Percentiles rank a stretch among this genome's conserved stretches.
Evolutionary conservation across 2,113 vertebrate species (phyloP).

Genomic region (Vicugna pacos): DNA sequence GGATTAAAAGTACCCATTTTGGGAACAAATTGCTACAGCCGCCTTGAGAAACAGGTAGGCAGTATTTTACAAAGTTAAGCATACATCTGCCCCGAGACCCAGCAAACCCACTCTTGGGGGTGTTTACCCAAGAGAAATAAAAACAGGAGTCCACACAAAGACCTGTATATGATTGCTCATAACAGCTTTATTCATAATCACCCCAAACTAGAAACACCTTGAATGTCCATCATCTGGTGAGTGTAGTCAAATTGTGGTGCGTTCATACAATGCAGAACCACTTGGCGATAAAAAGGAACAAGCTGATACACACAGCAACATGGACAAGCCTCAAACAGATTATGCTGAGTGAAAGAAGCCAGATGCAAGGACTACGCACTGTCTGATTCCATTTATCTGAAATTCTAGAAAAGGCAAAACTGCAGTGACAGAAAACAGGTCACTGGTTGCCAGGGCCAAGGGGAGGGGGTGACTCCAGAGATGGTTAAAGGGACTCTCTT

Average conservation of each 20-base stretch:
- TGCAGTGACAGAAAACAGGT: background rate
- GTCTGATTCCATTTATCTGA: background rate
- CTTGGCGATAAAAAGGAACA: background rate
- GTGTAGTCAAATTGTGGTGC: background rate
- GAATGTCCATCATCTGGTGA: background rate
- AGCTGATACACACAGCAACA: accelerated
- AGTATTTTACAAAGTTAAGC: background rate
- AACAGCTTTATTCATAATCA: background rate
- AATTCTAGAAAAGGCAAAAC: constrained; percentile 41
- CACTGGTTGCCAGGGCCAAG: background rate
- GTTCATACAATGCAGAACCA: accelerated
- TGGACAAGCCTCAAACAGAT: background rate
- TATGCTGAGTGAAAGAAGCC: background rate
- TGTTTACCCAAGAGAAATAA: background rate
- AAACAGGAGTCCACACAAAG: background rate
- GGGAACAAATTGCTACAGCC: background rate
- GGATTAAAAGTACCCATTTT: background rate
- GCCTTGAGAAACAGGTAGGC: background rate
- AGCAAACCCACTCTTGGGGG: background rate
- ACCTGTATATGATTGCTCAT: background rate
- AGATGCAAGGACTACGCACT: background rate
- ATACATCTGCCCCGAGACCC: accelerated
- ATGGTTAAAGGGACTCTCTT: background rate
- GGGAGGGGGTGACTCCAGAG: background rate
- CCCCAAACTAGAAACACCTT: background rate